These are phyloP conservation scores for Camptogramma bilineatum DNA, from an alignment of 2,888 invertebrate species.

Conservation along the genomic window DNA sequence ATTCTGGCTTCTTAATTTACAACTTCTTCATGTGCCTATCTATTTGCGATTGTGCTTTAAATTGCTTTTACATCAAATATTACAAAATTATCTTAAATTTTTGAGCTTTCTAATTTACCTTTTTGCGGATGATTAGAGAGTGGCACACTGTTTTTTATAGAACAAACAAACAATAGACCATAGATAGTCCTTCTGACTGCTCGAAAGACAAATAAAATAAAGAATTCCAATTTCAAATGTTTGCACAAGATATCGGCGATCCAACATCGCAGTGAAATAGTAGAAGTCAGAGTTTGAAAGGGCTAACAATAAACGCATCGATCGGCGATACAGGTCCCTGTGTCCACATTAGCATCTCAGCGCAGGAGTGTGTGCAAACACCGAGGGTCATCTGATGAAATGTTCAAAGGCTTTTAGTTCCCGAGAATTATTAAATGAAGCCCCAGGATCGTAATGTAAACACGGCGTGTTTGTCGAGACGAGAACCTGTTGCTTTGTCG, in stretches of 20 bases:
- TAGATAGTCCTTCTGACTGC: conserved; percentile 26
- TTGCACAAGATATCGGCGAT: conserved; percentile 72
- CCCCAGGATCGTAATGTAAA: conserved; percentile 85
- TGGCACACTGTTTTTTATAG: not conserved
- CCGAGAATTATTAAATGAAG: conserved; percentile 86
- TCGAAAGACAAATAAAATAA: conserved; percentile 43
- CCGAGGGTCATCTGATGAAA: conserved; percentile 85
- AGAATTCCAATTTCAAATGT: conserved; percentile 56
- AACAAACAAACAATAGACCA: conserved; percentile 21
- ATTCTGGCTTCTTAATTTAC: conserved; percentile 42
- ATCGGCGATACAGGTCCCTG: conserved; percentile 85
- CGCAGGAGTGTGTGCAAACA: conserved; percentile 84
- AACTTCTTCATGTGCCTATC: conserved; percentile 22
- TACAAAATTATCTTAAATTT: not conserved
- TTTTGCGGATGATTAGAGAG: not conserved
- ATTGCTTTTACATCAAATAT: not conserved
- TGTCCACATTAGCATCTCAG: conserved; percentile 85
- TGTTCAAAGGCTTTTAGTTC: conserved; percentile 86
- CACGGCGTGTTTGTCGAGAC: conserved; percentile 78
- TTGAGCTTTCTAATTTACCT: not conserved
- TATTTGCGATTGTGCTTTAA: conserved; percentile 12
- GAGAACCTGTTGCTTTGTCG: conserved; percentile 84
- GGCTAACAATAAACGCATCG: conserved; percentile 81
- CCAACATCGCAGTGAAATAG: conserved; percentile 74
- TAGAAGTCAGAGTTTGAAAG: conserved; percentile 72